Percentiles rank a stretch among this genome's conserved stretches.
Evolutionary conservation across 2,888 invertebrate species (phyloP).

Genomic region (Epinotia nisella): DNA sequence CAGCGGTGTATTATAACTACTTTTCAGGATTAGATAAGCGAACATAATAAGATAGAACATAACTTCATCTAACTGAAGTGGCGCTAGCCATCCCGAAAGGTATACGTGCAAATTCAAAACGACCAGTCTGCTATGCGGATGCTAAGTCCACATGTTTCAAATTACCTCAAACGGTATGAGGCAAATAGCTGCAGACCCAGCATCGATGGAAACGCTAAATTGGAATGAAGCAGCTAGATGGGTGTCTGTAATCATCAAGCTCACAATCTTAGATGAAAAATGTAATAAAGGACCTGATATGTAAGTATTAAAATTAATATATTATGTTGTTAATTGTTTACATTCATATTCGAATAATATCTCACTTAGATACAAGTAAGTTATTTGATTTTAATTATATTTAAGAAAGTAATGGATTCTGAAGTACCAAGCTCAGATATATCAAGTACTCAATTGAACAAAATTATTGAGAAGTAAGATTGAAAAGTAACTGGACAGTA

Average conservation of each 20-base stretch:
- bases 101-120: not conserved
- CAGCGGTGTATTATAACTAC: not conserved
- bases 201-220: not conserved
- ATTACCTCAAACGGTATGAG: conserved; percentile 5
- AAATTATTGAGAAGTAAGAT: not conserved
- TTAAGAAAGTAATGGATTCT: not conserved
- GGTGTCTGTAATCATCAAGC: not conserved
- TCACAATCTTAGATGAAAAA: not conserved
- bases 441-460: too few species aligned
- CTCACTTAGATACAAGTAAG: not conserved
- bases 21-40: not conserved
- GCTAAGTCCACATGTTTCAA: conserved; percentile 13
- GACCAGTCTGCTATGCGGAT: too few species aligned
- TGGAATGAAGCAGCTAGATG: not conserved
- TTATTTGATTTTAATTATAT: not conserved
- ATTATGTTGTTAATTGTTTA: too few species aligned
- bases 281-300: not conserved
- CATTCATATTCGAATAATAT: not conserved
- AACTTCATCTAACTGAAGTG: not conserved
- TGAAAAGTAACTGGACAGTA: not conserved
- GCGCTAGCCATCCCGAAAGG: not conserved
- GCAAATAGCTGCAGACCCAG: conserved; percentile 4
- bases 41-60: not conserved
- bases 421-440: too few species aligned
- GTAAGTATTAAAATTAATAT: too few species aligned